phyloP scores from a whole-genome alignment of 2,888 invertebrate genomes.

The Himalopsyche tibetana region DNA sequence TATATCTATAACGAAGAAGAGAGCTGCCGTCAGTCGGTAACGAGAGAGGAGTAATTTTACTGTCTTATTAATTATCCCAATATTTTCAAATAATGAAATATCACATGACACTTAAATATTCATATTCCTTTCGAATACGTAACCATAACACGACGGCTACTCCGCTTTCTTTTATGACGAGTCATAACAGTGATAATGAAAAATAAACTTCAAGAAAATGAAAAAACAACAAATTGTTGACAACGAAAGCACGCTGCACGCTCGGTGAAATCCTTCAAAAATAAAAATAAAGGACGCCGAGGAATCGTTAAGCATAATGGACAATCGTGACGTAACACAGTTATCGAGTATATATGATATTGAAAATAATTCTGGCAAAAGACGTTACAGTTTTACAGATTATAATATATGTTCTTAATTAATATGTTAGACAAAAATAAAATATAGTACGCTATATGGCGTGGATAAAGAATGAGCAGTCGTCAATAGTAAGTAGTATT shows the following conservation, averaged over 20 bases:
- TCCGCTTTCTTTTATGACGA: neutral
- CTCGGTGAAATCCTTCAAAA: neutral
- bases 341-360: constrained; percentile 27
- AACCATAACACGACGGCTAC: neutral
- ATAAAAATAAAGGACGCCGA: neutral
- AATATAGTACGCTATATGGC: constrained; percentile 16
- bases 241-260: neutral
- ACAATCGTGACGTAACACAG: neutral
- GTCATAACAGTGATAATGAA: neutral
- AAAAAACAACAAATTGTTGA: neutral
- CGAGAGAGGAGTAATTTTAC: too few relatives aligned
- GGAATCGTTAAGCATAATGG: constrained; percentile 1
- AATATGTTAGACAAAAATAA: constrained; percentile 28
- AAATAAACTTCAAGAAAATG: neutral
- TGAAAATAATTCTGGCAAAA: constrained; percentile 33
- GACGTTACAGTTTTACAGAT: constrained; percentile 15
- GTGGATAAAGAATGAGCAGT: constrained; percentile 11
- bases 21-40: neutral
- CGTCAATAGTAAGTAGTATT: neutral
- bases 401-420: constrained; percentile 35
- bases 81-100: too few relatives aligned
- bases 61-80: too few relatives aligned
- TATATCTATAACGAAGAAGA: neutral
- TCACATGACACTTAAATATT: too few relatives aligned
- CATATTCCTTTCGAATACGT: too few relatives aligned